phyloP scores from a whole-genome alignment of 2,797 vertebrate genomes.

The Lophius americanus region DNA sequence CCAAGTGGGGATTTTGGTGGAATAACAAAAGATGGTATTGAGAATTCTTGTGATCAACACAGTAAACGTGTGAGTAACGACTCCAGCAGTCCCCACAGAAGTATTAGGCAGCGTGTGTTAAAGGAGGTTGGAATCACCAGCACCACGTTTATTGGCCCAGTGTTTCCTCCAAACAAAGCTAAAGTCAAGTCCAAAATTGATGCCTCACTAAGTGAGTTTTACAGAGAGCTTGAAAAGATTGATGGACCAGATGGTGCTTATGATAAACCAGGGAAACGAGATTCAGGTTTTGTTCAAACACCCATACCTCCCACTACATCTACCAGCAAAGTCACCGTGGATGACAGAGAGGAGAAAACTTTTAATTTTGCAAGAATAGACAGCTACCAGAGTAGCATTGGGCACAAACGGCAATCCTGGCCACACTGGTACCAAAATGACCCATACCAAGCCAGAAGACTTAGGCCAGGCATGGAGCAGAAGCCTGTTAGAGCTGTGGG shows the following conservation, averaged over 20 bases:
- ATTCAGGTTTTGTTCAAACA: not conserved
- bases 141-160: conserved; percentile 78
- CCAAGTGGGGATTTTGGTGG: not conserved
- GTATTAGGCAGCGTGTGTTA: conserved; percentile 54
- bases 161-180: conserved; percentile 46
- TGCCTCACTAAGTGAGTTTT: conserved; percentile 78
- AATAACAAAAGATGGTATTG: not conserved
- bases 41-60: not conserved
- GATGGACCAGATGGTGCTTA: conserved; percentile 42
- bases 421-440: conserved; percentile 62
- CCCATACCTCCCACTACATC: not conserved
- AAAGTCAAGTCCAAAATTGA: conserved; percentile 58
- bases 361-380: conserved; percentile 1
- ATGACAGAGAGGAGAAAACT: not conserved
- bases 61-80: not conserved
- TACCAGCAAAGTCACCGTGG: not conserved
- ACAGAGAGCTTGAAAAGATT: conserved; percentile 79
- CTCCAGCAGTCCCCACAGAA: not conserved
- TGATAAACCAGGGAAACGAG: conserved; percentile 1
- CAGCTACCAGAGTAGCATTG: conserved; percentile 13
- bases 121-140: conserved; percentile 77
- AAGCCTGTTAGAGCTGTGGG: conserved; percentile 6
- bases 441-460: conserved; percentile 53
- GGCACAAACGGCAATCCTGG: conserved; percentile 37
- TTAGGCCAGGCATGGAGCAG: conserved; percentile 18